These are phyloP conservation scores for Myotis vivesi DNA, from an alignment of 2,797 vertebrate genomes.

Conservation along the genomic window DNA sequence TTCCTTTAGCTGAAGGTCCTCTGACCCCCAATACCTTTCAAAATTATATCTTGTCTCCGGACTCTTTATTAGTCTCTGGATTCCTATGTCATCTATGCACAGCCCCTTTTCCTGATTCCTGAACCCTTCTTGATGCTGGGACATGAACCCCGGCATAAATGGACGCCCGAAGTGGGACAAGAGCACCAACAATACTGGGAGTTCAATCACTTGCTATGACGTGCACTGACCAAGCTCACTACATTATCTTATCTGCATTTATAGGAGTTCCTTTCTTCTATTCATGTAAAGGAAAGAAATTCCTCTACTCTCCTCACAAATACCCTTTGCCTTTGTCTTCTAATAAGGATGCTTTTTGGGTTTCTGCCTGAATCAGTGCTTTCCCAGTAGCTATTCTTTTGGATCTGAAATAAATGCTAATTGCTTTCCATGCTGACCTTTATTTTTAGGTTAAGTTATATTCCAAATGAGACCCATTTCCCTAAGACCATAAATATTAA, in stretches of 20 bases:
- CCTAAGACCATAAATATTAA: not conserved
- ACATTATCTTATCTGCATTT: not conserved
- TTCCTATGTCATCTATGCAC: no score
- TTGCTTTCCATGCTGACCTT: not conserved
- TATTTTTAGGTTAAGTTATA: not conserved
- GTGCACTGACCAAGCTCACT: not conserved
- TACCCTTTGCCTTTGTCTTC: not conserved
- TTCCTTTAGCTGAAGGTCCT: no score
- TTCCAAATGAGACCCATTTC: slow-evolving; percentile 3
- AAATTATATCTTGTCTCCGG: no score
- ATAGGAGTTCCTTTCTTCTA: not conserved
- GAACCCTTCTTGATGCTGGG: no score
- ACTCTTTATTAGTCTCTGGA: no score
- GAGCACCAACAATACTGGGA: no score
- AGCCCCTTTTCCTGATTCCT: no score
- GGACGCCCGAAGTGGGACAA: no score
- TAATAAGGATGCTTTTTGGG: not conserved
- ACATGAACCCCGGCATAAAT: no score
- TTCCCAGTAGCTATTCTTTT: not conserved
- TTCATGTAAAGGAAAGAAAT: not conserved
- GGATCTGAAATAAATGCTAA: not conserved
- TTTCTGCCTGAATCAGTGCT: not conserved
- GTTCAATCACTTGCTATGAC: no score
- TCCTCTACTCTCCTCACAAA: not conserved
- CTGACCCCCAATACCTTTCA: no score